phyloP scores from a whole-genome alignment of 2,113 vertebrate genomes.

The Mugil cephalus region DNA sequence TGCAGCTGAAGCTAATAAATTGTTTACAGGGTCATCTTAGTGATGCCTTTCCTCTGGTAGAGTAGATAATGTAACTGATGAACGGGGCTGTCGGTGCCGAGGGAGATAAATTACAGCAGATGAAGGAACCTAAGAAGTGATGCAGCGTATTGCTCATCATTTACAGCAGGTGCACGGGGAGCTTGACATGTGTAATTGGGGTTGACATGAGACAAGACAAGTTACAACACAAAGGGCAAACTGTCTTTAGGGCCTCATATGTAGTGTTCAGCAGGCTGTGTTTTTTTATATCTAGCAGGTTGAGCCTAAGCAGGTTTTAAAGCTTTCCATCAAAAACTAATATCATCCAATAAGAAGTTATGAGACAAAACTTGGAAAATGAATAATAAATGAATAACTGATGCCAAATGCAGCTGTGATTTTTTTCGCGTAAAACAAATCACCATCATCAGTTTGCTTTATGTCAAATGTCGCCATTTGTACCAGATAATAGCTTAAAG shows the following conservation, averaged over 20 bases:
- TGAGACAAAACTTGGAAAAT: too few relatives aligned
- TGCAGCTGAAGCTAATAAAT: constrained; percentile 15
- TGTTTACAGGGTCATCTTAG: constrained; percentile 30
- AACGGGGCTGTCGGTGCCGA: constrained; percentile 23
- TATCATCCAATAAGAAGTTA: too few relatives aligned
- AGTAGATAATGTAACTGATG: constrained; percentile 11
- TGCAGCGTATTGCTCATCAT: constrained; percentile 37
- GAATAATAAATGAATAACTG: too few relatives aligned
- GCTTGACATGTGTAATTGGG: constrained; percentile 51
- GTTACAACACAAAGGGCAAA: constrained; percentile 23
- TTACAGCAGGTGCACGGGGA: constrained; percentile 26
- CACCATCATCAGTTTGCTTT: too few relatives aligned
- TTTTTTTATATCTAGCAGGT: not conserved
- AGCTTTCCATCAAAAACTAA: not conserved
- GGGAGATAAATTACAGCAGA: constrained; percentile 21
- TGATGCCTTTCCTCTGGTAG: constrained; percentile 21
- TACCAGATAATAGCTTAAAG: too few relatives aligned
- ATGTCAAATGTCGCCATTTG: too few relatives aligned
- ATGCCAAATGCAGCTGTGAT: too few relatives aligned
- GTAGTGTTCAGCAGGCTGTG: constrained; percentile 21
- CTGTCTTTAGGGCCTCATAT: constrained; percentile 19
- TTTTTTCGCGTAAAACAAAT: too few relatives aligned
- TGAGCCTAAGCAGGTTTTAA: not conserved
- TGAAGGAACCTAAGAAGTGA: constrained; percentile 35
- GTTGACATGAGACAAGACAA: constrained; percentile 29